phyloP scores from a whole-genome alignment of 2,797 vertebrate species.

The Hippoglossus hippoglossus region DNA sequence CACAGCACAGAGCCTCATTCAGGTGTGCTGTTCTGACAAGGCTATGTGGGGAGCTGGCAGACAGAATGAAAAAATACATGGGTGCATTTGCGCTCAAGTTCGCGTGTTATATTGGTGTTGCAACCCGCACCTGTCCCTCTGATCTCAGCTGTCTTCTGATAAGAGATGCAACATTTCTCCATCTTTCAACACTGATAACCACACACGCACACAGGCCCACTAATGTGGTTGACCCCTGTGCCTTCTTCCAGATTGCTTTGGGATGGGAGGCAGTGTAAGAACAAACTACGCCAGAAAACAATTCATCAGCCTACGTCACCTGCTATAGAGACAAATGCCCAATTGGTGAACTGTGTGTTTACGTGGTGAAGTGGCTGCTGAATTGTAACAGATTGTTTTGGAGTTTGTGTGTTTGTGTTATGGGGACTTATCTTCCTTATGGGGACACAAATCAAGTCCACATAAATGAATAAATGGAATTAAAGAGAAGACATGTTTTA shows the following conservation, averaged over 20 bases:
- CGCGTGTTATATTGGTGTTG: conserved; percentile 8
- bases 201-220: conserved; percentile 7
- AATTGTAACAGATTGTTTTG: background rate
- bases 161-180: conserved; percentile 57
- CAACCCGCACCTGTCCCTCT: background rate
- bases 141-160: conserved; percentile 68
- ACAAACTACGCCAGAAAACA: conserved; percentile 37
- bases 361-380: conserved; percentile 3
- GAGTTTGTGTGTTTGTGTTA: background rate
- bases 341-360: conserved; percentile 23
- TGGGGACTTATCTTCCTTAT: no score
- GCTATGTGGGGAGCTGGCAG: conserved; percentile 5
- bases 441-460: no score
- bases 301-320: conserved; percentile 50
- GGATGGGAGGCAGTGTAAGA: conserved; percentile 38
- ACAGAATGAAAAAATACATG: conserved; percentile 48
- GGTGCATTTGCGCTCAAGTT: background rate
- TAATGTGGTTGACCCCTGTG: conserved; percentile 21
- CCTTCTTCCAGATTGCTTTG: conserved; percentile 12
- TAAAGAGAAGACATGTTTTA: no score
- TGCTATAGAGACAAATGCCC: conserved; percentile 56
- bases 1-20: conserved; percentile 3
- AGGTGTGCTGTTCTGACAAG: conserved; percentile 29
- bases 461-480: no score
- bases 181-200: conserved; percentile 29